Conservation (phyloP, 2,113 vertebrate species). For the Aix galericulata region DNA sequence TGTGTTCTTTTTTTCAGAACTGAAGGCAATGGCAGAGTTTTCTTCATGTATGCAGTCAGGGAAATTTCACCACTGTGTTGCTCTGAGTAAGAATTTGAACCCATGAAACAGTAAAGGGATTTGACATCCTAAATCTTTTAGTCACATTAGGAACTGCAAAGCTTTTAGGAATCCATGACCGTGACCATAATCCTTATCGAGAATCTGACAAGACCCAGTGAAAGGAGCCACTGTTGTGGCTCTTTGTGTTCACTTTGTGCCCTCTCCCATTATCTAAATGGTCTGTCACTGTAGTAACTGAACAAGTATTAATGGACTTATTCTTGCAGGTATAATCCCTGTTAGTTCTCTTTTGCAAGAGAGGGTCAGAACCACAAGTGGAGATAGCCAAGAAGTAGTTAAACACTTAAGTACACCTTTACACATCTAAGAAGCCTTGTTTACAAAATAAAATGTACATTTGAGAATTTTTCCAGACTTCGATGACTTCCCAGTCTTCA, state of each 20-base stretch:
- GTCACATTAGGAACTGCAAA: not conserved
- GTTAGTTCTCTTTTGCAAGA: not conserved
- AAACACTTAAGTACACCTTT: not conserved
- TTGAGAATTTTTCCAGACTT: not conserved
- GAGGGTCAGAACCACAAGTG: not conserved
- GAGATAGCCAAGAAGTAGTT: not conserved
- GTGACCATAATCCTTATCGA: not conserved
- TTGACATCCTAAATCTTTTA: not conserved
- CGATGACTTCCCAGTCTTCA: not conserved
- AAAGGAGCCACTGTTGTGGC: not conserved
- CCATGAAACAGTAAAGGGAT: not conserved
- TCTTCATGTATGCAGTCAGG: rapidly evolving
- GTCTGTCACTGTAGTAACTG: not conserved
- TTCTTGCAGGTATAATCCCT: not conserved
- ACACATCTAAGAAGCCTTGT: not conserved
- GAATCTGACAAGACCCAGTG: not conserved
- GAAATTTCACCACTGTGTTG: not conserved
- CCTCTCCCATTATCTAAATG: not conserved
- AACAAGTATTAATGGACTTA: not conserved
- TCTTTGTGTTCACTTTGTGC: not conserved
- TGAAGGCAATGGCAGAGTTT: not conserved
- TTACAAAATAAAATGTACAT: not conserved
- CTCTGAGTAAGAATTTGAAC: not conserved
- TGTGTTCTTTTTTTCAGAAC: not conserved
- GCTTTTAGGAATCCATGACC: not conserved